Evolutionary conservation across 1,140 invertebrate genomes (phyloP).

Genomic region (Cydia splendana): DNA sequence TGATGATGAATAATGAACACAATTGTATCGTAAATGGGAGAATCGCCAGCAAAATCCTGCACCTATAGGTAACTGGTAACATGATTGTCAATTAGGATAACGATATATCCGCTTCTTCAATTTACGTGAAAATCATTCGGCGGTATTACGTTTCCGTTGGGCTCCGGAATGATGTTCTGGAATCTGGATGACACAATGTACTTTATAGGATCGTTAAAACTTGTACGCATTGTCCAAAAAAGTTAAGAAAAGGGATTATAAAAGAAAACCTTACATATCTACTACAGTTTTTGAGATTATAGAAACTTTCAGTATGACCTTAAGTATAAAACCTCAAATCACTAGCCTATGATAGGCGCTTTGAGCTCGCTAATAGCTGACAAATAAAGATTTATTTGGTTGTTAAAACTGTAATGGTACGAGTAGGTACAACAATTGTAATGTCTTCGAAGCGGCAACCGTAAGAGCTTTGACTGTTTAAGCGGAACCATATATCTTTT

Average conservation of each 20-base stretch:
- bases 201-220: no score
- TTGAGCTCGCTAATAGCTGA: no score
- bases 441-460: background rate
- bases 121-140: background rate
- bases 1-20: no score
- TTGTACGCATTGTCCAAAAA: no score
- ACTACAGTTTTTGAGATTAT: no score
- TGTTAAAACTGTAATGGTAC: no score
- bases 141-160: background rate
- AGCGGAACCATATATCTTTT: conserved; percentile 1
- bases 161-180: background rate
- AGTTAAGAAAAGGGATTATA: no score
- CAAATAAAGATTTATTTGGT: no score
- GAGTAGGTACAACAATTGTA: background rate
- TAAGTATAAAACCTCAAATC: no score
- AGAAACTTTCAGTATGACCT: no score
- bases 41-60: background rate
- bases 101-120: background rate
- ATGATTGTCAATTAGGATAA: conserved; percentile 7
- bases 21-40: background rate
- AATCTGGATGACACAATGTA: background rate
- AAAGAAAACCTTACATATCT: no score
- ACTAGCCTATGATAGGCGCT: no score
- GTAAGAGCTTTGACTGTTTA: background rate
- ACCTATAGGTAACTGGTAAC: background rate